Evolutionary conservation across 1,140 invertebrate species (phyloP), one percentile per base, ranked within the genome.

Genomic region (Brachionus asplanchnoidis): DNA sequence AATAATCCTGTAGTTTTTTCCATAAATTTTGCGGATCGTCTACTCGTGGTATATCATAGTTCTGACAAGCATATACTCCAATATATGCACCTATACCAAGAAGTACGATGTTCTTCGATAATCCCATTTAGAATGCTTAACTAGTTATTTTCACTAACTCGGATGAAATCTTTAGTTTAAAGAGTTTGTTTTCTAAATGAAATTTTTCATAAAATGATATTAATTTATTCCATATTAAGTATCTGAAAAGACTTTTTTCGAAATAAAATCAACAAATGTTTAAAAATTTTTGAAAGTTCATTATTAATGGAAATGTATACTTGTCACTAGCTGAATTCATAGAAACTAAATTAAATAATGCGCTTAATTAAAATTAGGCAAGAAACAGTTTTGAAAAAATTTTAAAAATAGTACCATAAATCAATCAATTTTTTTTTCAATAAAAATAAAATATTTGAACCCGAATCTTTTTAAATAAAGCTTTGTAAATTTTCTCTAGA

Each of bases 21-120:
- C 36, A 36, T 44, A 84, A 23, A 20, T 73, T 68, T 40, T 84
- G 60, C 9, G 82, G 82, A 68, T 66, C 60, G 14, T 84, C 60
- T 36, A 84, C 68, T 42, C 17, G 65, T 68, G 82, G 82, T 40
- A 84, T 26, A 32, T 84, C 26, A 56, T 84, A 84, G 26, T 84
- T 84, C 46, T 84, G 82, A 32, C 26, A 50, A n/a, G 82, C 60
- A 56, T 84, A 84, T 0, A 84, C 32, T 12, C 82, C 82, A 46
- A 32, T 50, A 32, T 84, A 84, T n/a, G 36, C 60, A 36, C 82
- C 82, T 32, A 44, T 11, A 12, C 36, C 53, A 5, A 82, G 20
- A 12, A 82, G 8, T 26, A 80, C 9, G 5, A 80, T 53, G 40
- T 42, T 42, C 26, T 65, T 56, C 4, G 26, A 26, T 40, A 80